A percentile compares a stretch with the other conserved stretches of the same genome.
These are phyloP conservation scores for Balaeniceps rex DNA, from an alignment of 2,113 vertebrate genomes.

Conservation along the genomic window DNA sequence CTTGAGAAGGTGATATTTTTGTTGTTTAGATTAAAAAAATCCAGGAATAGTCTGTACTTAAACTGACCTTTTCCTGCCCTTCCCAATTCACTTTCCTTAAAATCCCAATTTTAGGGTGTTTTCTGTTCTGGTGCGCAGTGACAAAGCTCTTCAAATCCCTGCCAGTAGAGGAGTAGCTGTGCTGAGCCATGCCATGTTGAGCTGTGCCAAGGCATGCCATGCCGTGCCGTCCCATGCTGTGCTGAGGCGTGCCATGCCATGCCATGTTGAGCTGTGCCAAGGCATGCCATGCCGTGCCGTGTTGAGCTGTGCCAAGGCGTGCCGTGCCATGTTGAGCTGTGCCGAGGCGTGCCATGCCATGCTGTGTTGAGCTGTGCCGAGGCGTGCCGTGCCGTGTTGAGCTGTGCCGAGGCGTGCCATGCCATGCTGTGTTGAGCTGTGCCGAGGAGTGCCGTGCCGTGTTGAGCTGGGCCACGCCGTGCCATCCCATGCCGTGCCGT, in stretches of 20 bases:
- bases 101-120: background rate
- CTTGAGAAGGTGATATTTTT: background rate
- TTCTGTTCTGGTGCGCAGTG: background rate
- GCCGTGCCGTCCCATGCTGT: background rate
- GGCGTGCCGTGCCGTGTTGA: background rate
- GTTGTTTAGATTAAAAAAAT: background rate
- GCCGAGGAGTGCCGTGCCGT: background rate
- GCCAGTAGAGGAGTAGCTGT: background rate
- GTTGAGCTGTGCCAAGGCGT: background rate
- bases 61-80: background rate
- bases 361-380: background rate
- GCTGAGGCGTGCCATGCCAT: background rate
- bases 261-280: background rate
- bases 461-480: background rate
- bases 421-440: background rate
- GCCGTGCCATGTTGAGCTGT: background rate
- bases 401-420: background rate
- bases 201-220: background rate
- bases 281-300: background rate
- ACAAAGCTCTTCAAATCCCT: background rate
- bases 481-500: background rate
- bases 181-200: background rate
- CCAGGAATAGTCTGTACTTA: fast-evolving
- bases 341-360: background rate
- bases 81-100: background rate